Percentiles rank a stretch among this genome's conserved stretches.
These are phyloP conservation scores for Furcifer pardalis DNA, from an alignment of 2,797 vertebrate genomes.

Conservation along the genomic window DNA sequence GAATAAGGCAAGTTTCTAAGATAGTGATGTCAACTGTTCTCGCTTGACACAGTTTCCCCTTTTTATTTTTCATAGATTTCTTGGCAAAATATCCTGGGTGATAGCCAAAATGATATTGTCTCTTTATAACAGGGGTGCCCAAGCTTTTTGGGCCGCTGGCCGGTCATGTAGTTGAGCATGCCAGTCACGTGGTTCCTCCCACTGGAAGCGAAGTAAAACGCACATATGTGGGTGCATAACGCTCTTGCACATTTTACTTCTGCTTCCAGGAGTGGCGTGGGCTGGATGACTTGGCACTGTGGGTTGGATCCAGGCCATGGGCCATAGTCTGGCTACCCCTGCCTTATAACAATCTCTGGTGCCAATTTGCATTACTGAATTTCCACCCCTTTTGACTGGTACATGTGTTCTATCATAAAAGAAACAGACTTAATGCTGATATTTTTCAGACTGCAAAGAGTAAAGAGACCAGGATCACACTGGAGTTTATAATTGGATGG, in stretches of 20 bases:
- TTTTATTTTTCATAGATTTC: not conserved
- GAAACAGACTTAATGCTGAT: not conserved
- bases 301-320: too few relatives aligned
- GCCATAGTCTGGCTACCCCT: too few relatives aligned
- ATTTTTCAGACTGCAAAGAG: not conserved
- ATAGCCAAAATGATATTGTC: not conserved
- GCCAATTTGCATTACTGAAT: not conserved
- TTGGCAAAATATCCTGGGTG: not conserved
- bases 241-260: too few relatives aligned
- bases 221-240: too few relatives aligned
- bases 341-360: not conserved
- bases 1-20: not conserved
- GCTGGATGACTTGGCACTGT: too few relatives aligned
- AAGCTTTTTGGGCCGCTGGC: too few relatives aligned
- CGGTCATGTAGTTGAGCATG: too few relatives aligned
- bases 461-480: too few relatives aligned
- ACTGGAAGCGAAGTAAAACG: too few relatives aligned
- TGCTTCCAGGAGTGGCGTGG: too few relatives aligned
- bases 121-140: too few relatives aligned
- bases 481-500: not conserved
- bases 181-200: too few relatives aligned
- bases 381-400: not conserved
- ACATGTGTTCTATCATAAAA: fast-evolving
- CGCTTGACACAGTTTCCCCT: not conserved
- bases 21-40: not conserved